Evolutionary conservation across 2,797 vertebrate species (phyloP).

Genomic region (Leucoraja ocellata): DNA sequence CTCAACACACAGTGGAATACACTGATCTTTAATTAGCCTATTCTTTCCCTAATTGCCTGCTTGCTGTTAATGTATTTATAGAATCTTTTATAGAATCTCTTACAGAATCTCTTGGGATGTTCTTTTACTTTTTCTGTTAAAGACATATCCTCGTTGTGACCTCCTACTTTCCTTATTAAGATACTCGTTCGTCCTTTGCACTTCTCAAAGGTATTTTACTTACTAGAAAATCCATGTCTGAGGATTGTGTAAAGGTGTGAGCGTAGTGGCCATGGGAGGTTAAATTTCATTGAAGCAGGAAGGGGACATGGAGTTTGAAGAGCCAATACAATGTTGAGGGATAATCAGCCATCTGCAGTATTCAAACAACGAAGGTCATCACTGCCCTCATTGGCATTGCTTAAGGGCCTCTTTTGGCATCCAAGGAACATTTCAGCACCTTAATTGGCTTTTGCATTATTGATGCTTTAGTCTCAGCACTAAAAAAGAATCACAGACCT

Average conservation of each 20-base stretch:
- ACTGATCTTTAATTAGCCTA: no score
- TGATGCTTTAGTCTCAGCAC: not conserved
- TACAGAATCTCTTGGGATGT: no score
- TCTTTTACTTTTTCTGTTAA: no score
- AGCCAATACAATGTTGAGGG: not conserved
- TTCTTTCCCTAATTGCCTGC: no score
- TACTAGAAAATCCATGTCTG: not conserved
- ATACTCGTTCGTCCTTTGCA: no score
- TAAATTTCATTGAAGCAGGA: not conserved
- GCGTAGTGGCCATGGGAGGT: not conserved
- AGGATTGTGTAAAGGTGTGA: not conserved
- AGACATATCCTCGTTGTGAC: no score
- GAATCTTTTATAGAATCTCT: no score
- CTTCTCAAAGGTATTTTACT: no score
- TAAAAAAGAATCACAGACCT: not conserved
- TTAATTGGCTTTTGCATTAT: conserved; percentile 34
- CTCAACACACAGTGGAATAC: no score
- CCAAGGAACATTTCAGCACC: not conserved
- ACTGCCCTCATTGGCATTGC: not conserved
- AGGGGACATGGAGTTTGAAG: not conserved
- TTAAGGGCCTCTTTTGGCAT: not conserved
- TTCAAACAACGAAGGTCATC: not conserved
- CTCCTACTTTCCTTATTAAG: no score
- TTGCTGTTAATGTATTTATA: no score
- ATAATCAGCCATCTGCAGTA: not conserved